A percentile compares a stretch with the other conserved stretches of the same genome.
Conservation (phyloP, 1,140 invertebrate genomes). For the Hycleus cichorii region DNA sequence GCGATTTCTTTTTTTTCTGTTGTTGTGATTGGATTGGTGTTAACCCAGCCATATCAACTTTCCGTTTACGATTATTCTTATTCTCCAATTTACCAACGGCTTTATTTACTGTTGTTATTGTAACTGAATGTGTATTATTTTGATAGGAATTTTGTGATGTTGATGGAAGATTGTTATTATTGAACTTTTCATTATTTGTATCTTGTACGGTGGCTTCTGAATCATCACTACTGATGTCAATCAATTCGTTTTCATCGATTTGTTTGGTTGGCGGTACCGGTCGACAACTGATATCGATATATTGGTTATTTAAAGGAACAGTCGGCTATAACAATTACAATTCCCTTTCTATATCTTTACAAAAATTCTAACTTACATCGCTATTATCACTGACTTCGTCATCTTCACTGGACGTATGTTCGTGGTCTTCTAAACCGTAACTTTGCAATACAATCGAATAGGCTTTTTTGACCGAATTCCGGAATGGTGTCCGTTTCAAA, state of each 20-base stretch:
- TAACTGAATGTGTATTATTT: conserved; percentile 3
- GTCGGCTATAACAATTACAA: not conserved
- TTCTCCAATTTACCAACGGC: not conserved
- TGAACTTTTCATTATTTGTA: conserved; percentile 6
- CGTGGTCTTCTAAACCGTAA: conserved; percentile 34
- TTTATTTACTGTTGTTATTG: conserved; percentile 3
- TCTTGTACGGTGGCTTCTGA: conserved; percentile 12
- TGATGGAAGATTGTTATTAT: conserved; percentile 23
- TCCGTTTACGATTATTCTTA: not conserved
- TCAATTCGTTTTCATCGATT: conserved; percentile 36
- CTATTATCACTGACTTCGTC: conserved; percentile 34
- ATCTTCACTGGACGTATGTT: conserved; percentile 31
- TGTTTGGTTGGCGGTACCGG: conserved; percentile 6
- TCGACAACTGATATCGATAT: conserved; percentile 29
- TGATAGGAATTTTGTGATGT: conserved; percentile 7
- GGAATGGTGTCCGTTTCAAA: conserved; percentile 49
- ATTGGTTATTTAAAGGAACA: conserved; percentile 24
- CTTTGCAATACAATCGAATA: conserved; percentile 45
- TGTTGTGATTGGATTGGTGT: not conserved
- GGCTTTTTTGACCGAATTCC: conserved; percentile 45
- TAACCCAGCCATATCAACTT: not conserved
- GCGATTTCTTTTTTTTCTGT: conserved; percentile 22
- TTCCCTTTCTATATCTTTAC: not conserved
- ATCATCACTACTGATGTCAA: conserved; percentile 41
- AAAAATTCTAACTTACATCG: not conserved